Evolutionary conservation across 2,113 vertebrate species (phyloP), one percentile per base, ranked within the genome.

Genomic region (Cacatua alba): DNA sequence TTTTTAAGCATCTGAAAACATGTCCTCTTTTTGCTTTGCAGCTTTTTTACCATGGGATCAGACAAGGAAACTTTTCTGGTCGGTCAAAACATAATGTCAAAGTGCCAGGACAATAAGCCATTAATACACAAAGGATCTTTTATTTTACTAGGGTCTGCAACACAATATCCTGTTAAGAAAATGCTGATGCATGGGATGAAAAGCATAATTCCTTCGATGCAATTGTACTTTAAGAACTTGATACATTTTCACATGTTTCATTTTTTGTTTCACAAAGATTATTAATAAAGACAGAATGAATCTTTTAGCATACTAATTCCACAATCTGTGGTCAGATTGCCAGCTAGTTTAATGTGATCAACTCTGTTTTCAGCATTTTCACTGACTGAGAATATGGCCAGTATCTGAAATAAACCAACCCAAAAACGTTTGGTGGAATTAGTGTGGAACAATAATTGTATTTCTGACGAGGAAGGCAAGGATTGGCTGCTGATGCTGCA

Each of bases 401-500:
- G 23, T 31, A 78, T 37, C 29, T 41, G 29, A 39, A 82, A 59
- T 59, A 35, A 59, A 59, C 21, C 33, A 62, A 62, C 35, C 23
- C 35, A 17, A 62, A 37, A 75, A 76, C 1, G 9, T 25, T 82
- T 55, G 26, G 33, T 81, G 72, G 70, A 87, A 95, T 79, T 91
- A 87, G 12, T 41, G 52, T 63, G 57, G 35, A 76, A 88, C 28
- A 94, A 62, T 80, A 62, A 75, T 67, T 41, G 24, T 72, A 79
- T 82, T 93, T 94, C 77, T 94, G 86, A 89, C 1, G 7, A 89
- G 70, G 51, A 78, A 76, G 62, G 49, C 65, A 69, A 74, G 49
- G 86, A 88, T 21, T 79, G 88, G 80, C 86, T 94, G 78, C 89
- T 82, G 91, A 85, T 82, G 95, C 95, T 97, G 76, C 94, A 93